Evolutionary conservation across 2,888 invertebrate genomes (phyloP), one percentile per base, ranked within the genome.

Genomic region (Schizotus pectinicornis): DNA sequence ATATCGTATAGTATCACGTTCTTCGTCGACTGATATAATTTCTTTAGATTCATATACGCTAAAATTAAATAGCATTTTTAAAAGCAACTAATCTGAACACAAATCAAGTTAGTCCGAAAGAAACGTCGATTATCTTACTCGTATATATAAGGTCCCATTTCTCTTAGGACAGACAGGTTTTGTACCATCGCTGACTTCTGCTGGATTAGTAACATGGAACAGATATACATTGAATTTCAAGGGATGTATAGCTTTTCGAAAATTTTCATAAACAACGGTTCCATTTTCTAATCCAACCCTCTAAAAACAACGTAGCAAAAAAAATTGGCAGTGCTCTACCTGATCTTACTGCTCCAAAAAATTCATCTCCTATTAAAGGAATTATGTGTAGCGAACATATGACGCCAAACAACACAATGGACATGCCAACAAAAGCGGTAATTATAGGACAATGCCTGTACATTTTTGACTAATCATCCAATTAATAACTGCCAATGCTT

Each of bases 101-200:
- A 9, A 9, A n/a, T n/a, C n/a, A n/a, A n/a, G n/a, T n/a, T n/a
- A n/a, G n/a, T n/a, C n/a, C n/a, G n/a, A n/a, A n/a, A n/a, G n/a
- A n/a, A n/a, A n/a, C n/a, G 5, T 22, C 22, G 22, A 22, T 22
- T 22, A 2, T 22, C 22, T 43, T 32, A 43, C 43, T 31, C n/a
- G 2, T 43, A 43, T 9, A 43, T 31, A 43, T 43, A 87, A 7
- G 88, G 88, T 13, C 88, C 88, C 6, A 83, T 74, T 75, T 88
- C 86, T 7, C 76, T 65, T 0, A 88, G 67, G 12, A 76, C 76
- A n/a, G n/a, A n/a, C n/a, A 0, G 88, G 88, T 22, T 80, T 82
- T 14, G 70, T 79, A 0, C 88, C 87, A 0, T 67, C 64, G 62
- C 78, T 80, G 1, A 87, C 80, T 0, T 82, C 85, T 0, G 83